Evolutionary conservation across 1,140 invertebrate species (phyloP).

Genomic region (Monomorium pharaonis): DNA sequence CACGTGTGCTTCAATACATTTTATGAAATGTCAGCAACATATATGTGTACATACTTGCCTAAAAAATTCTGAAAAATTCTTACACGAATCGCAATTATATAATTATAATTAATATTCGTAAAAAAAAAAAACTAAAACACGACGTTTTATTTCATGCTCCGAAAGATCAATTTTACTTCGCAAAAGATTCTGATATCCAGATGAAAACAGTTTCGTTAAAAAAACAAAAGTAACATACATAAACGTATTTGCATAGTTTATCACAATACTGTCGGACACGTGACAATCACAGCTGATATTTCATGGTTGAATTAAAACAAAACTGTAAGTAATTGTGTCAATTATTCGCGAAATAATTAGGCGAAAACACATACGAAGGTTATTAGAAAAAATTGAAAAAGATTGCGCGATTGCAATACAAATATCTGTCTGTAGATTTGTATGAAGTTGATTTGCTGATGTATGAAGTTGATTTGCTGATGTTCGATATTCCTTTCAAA

Average conservation of each 20-base stretch:
- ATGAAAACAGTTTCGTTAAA: not conserved
- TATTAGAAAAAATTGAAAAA: slow-evolving; percentile 17
- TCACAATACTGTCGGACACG: not conserved
- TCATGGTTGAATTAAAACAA: slow-evolving; percentile 25
- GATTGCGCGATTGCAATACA: not conserved
- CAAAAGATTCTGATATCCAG: not conserved
- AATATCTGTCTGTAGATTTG: not conserved
- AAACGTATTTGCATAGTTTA: not conserved
- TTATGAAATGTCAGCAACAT: not conserved
- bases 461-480: too few relatives aligned
- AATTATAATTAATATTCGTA: too few relatives aligned
- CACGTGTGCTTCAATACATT: not conserved
- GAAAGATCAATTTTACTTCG: slow-evolving; percentile 14
- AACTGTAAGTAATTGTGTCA: slow-evolving; percentile 2
- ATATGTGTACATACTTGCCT: not conserved
- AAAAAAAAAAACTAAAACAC: not conserved
- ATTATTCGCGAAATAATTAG: slow-evolving; percentile 18
- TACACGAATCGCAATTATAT: not conserved
- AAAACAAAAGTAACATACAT: not conserved
- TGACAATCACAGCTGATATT: slow-evolving; percentile 3
- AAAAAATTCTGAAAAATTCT: not conserved
- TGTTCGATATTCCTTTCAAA: not conserved
- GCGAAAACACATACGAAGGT: not conserved
- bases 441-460: not conserved
- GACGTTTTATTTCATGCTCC: not conserved